Evolutionary conservation across 1,140 invertebrate genomes (phyloP).

Genomic region (Choristoneura fumiferana): DNA sequence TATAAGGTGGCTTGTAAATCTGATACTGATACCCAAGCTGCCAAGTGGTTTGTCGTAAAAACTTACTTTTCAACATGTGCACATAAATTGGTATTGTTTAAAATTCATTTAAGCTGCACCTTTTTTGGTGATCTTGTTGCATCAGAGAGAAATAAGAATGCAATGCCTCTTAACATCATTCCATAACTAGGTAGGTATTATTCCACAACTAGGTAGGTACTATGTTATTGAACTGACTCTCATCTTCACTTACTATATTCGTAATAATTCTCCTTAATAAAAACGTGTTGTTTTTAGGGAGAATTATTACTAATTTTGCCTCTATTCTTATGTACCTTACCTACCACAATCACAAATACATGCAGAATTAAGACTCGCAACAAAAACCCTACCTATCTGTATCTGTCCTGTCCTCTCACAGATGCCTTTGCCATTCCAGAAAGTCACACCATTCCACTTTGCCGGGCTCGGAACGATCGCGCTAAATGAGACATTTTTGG

Average conservation of each 20-base stretch:
- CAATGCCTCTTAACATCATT: too few relatives aligned
- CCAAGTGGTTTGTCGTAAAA: slow-evolving; percentile 11
- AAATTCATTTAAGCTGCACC: slow-evolving; percentile 5
- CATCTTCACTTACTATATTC: too few relatives aligned
- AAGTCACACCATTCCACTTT: slow-evolving; percentile 30
- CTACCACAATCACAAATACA: too few relatives aligned
- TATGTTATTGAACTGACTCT: too few relatives aligned
- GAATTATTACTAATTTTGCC: too few relatives aligned
- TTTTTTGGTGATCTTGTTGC: background rate
- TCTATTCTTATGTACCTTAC: too few relatives aligned
- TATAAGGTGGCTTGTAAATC: background rate
- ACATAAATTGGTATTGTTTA: slow-evolving; percentile 15
- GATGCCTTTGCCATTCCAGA: slow-evolving; percentile 26
- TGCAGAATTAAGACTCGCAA: background rate
- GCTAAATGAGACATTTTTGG: slow-evolving; percentile 39
- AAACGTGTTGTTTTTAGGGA: too few relatives aligned
- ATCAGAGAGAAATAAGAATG: too few relatives aligned
- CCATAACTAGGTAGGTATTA: too few relatives aligned
- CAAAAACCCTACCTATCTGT: slow-evolving; percentile 6
- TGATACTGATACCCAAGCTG: too few relatives aligned
- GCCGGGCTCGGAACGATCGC: slow-evolving; percentile 25
- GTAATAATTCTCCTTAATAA: too few relatives aligned
- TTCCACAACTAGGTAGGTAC: too few relatives aligned
- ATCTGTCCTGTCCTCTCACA: slow-evolving; percentile 4
- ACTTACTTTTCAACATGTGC: slow-evolving; percentile 13